A percentile compares a stretch with the other conserved stretches of the same genome.
Evolutionary conservation across 2,888 invertebrate species (phyloP).

Genomic region (Schrankia costaestrigalis): DNA sequence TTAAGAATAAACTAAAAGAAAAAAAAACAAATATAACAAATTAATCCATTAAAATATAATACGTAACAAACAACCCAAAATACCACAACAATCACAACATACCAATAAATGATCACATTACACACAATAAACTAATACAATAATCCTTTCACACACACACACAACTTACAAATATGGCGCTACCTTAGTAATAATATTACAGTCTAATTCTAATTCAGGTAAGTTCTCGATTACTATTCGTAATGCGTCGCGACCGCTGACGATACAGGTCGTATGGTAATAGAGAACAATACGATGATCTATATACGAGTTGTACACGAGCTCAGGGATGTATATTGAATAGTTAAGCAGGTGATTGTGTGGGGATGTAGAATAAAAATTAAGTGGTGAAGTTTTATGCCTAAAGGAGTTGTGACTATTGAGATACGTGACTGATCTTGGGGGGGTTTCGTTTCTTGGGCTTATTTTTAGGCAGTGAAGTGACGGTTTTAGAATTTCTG

Average conservation of each 20-base stretch:
- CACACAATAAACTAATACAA: constrained; percentile 3
- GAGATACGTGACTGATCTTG: too few species aligned
- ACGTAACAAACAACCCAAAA: neutral
- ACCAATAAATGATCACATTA: constrained; percentile 19
- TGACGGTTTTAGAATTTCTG: too few species aligned
- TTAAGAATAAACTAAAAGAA: too few species aligned
- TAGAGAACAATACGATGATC: constrained; percentile 77
- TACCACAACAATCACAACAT: constrained; percentile 1
- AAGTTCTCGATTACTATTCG: constrained; percentile 44
- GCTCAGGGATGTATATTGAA: constrained; percentile 59
- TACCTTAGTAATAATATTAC: constrained; percentile 40
- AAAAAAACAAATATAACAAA: too few species aligned
- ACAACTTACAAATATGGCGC: constrained; percentile 30
- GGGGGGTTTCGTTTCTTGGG: too few species aligned
- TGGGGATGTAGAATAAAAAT: constrained; percentile 43
- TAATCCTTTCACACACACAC: constrained; percentile 2
- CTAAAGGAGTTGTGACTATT: neutral
- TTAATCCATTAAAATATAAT: too few species aligned
- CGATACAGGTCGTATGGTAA: constrained; percentile 69
- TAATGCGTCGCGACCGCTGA: constrained; percentile 45
- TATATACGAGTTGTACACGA: constrained; percentile 79
- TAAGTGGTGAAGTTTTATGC: constrained; percentile 3
- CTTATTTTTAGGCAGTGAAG: too few species aligned
- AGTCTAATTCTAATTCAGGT: constrained; percentile 59
- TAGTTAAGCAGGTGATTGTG: constrained; percentile 42